These are phyloP conservation scores for Contarinia nasturtii DNA, from an alignment of 1,140 invertebrate species.

Conservation along the genomic window DNA sequence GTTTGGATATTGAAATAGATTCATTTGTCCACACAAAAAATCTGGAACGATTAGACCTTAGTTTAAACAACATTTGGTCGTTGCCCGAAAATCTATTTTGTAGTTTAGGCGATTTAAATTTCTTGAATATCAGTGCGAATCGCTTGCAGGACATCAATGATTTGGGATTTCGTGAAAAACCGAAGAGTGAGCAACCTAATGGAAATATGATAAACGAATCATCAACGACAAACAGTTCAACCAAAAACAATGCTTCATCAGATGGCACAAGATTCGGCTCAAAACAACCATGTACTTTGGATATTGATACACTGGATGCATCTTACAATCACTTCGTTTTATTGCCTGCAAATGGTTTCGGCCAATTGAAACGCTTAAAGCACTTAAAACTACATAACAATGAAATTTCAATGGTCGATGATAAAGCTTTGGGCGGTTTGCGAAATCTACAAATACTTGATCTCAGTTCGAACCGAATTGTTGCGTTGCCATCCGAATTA, in stretches of 20 bases:
- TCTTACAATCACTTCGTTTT: slow-evolving; percentile 67
- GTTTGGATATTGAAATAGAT: slow-evolving; percentile 52
- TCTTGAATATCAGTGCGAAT: slow-evolving; percentile 66
- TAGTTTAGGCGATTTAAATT: slow-evolving; percentile 51
- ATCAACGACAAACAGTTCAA: slow-evolving; percentile 14
- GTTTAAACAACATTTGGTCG: slow-evolving; percentile 73
- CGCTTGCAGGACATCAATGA: slow-evolving; percentile 64
- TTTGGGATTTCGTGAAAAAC: slow-evolving; percentile 48
- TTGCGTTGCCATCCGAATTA: slow-evolving; percentile 63
- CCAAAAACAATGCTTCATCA: not conserved
- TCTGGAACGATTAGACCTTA: slow-evolving; percentile 66
- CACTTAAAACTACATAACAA: slow-evolving; percentile 65
- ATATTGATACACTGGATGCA: slow-evolving; percentile 65
- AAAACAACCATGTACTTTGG: slow-evolving; percentile 43
- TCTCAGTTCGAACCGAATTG: slow-evolving; percentile 71
- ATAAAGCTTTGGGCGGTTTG: slow-evolving; percentile 57
- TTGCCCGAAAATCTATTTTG: slow-evolving; percentile 73
- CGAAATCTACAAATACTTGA: slow-evolving; percentile 62
- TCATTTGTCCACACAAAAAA: slow-evolving; percentile 50
- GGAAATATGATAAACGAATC: slow-evolving; percentile 19
- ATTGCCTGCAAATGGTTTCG: slow-evolving; percentile 60
- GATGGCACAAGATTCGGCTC: slow-evolving; percentile 4
- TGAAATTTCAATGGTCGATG: slow-evolving; percentile 66
- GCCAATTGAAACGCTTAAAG: slow-evolving; percentile 47
- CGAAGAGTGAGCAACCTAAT: slow-evolving; percentile 15